Percentiles rank a stretch among this genome's conserved stretches.
Evolutionary conservation across 2,113 vertebrate species (phyloP).

Genomic region (Eulemur rufifrons): DNA sequence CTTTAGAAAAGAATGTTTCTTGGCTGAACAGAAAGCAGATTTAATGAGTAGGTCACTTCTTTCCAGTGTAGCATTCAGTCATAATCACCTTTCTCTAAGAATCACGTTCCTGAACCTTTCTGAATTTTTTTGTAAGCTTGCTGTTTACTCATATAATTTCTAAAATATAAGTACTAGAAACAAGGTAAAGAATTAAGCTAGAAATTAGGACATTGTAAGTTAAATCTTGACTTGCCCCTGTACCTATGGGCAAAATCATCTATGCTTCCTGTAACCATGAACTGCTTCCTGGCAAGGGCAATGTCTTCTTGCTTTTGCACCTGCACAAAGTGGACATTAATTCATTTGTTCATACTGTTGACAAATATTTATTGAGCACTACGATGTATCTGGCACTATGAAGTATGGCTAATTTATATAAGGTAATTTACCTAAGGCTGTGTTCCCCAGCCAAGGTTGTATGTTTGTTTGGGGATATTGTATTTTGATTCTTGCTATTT

Average conservation of each 20-base stretch:
- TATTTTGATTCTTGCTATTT: slow-evolving; percentile 11
- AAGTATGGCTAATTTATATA: neutral
- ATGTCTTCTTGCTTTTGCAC: neutral
- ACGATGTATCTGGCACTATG: neutral
- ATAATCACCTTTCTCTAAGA: slow-evolving; percentile 46
- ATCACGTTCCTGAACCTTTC: neutral
- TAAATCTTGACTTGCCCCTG: slow-evolving; percentile 8
- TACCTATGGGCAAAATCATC: neutral
- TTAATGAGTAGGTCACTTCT: slow-evolving; percentile 34
- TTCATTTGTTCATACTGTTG: neutral
- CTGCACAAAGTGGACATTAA: neutral
- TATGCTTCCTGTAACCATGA: neutral
- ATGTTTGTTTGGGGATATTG: neutral
- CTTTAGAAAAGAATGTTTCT: slow-evolving; percentile 52
- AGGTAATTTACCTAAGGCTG: neutral
- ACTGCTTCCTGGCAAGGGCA: neutral
- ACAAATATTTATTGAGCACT: neutral
- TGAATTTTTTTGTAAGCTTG: slow-evolving; percentile 4
- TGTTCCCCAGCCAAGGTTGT: neutral
- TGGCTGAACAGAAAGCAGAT: neutral
- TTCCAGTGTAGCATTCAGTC: slow-evolving; percentile 15
- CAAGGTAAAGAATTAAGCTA: neutral
- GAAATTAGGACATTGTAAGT: slow-evolving; percentile 1
- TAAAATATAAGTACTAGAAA: neutral
- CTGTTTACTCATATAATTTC: slow-evolving; percentile 16